These are phyloP conservation scores for Apostichopus leukothele DNA, from an alignment of 53 echinoderm and acorn worm genomes.

Conservation along the genomic window DNA sequence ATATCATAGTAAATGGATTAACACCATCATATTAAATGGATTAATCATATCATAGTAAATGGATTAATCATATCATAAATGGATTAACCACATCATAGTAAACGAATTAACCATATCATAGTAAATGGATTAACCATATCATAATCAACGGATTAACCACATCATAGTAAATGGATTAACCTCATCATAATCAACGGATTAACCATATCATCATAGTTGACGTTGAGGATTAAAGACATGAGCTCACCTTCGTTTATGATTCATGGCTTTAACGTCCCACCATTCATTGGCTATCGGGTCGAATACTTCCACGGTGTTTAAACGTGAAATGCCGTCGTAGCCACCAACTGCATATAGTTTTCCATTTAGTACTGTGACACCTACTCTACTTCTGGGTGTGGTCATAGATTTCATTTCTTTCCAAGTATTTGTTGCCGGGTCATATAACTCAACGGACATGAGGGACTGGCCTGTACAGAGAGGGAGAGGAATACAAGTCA, in stretches of 20 bases:
- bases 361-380: slow-evolving; percentile 84
- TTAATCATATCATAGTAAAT: too few relatives aligned
- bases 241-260: slow-evolving; percentile 84
- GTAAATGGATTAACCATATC: too few relatives aligned
- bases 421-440: slow-evolving; percentile 78
- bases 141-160: too few relatives aligned
- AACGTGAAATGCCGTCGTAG: slow-evolving; percentile 86
- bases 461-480: slow-evolving; percentile 79
- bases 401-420: slow-evolving; percentile 85
- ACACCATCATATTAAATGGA: too few relatives aligned
- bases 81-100: too few relatives aligned
- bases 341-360: slow-evolving; percentile 95
- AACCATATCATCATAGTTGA: too few relatives aligned
- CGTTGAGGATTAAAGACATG: too few relatives aligned
- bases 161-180: too few relatives aligned
- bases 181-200: too few relatives aligned
- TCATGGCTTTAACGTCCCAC: slow-evolving; percentile 98
- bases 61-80: too few relatives aligned
- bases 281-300: slow-evolving; percentile 86
- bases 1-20: too few relatives aligned
- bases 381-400: slow-evolving; percentile 92
- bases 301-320: slow-evolving; percentile 96
- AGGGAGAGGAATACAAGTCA: background rate
- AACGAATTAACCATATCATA: too few relatives aligned
- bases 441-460: slow-evolving; percentile 85